A percentile compares a stretch with the other conserved stretches of the same genome.
Evolutionary conservation across 1,140 invertebrate species (phyloP).

Genomic region (Nomia melanderi): DNA sequence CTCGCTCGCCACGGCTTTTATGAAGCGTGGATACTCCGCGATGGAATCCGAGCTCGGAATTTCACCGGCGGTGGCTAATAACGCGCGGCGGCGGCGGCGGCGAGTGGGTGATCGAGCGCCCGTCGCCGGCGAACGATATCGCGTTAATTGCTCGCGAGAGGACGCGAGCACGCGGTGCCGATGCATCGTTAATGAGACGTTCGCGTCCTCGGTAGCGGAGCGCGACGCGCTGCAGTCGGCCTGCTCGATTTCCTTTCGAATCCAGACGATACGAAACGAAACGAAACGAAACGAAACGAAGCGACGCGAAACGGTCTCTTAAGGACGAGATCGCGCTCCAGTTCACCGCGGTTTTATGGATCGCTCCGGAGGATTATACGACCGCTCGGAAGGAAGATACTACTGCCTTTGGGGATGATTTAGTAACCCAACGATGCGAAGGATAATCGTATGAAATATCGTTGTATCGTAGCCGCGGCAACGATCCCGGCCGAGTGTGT

Average conservation of each 20-base stretch:
- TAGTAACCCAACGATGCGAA: slow-evolving; percentile 55
- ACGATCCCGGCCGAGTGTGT: slow-evolving; percentile 28
- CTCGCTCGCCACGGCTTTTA: too few species aligned
- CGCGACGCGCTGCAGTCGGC: too few species aligned
- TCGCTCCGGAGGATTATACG: slow-evolving; percentile 45
- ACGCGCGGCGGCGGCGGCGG: not conserved
- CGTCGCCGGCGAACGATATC: too few species aligned
- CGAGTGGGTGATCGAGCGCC: too few species aligned
- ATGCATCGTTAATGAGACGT: not conserved
- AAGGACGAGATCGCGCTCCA: slow-evolving; percentile 31
- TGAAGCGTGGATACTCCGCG: too few species aligned
- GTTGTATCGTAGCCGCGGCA: slow-evolving; percentile 29
- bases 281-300: not conserved
- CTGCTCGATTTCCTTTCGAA: too few species aligned
- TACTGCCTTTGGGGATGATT: slow-evolving; percentile 52
- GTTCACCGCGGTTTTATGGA: slow-evolving; percentile 44
- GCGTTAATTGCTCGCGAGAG: not conserved
- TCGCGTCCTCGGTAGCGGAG: too few species aligned
- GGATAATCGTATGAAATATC: slow-evolving; percentile 66
- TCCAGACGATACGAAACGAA: too few species aligned
- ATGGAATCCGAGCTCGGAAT: too few species aligned
- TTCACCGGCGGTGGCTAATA: not conserved
- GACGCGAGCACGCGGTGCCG: not conserved
- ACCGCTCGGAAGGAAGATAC: slow-evolving; percentile 34
- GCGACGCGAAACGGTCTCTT: not conserved